Base-by-base conservation (phyloP, 1,140 invertebrate species). In the Pseudomyrmex flavicornis region DNA sequence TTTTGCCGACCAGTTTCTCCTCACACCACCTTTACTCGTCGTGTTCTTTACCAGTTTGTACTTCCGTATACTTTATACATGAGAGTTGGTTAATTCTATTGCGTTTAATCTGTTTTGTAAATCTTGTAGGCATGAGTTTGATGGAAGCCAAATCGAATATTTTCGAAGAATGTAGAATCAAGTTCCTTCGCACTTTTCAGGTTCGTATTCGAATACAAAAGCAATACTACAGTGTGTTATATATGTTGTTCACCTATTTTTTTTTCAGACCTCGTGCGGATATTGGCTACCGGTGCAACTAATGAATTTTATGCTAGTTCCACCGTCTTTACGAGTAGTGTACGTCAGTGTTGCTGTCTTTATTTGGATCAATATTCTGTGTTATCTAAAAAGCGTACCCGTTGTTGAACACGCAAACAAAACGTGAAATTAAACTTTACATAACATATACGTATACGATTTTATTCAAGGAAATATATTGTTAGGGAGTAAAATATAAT, bases 231-330 rank as follows among this genome's bases (percentile, higher is more conserved):
- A 3, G 0, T 1, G 46, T 69, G 35, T 61, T 1, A 20, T 52
- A 17, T 15, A 48, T 52, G 58, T n/a, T n/a, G 1, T 80, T 80
- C 4, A 7, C 35, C 0, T 79, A 62, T 5, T 76, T 9, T 35
- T 91, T 90, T 48, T 90, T 48, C 70, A 93, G 88, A 95, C 96
- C 0, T 97, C 96, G 48, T 97, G 97, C 84, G 93, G 96, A 52
- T 98, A 97, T 90, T 98, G 97, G 97, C 90, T 98, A 13, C 97
- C 97, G 2, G 96, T 95, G 1, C 97, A 97, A 93, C 95, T 95
- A 0, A 90, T 97, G 12, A 98, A 98, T 91, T 98, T 98, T 92
- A 91, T 95, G 20, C 90, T 97, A 44, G 91, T 97, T 46, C 96
- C 97, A 0, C 95, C 97, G 2, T 92, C 95, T 66, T 95, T 96